phyloP scores from a whole-genome alignment of 2,797 vertebrate genomes.

The Setipinna tenuifilis region DNA sequence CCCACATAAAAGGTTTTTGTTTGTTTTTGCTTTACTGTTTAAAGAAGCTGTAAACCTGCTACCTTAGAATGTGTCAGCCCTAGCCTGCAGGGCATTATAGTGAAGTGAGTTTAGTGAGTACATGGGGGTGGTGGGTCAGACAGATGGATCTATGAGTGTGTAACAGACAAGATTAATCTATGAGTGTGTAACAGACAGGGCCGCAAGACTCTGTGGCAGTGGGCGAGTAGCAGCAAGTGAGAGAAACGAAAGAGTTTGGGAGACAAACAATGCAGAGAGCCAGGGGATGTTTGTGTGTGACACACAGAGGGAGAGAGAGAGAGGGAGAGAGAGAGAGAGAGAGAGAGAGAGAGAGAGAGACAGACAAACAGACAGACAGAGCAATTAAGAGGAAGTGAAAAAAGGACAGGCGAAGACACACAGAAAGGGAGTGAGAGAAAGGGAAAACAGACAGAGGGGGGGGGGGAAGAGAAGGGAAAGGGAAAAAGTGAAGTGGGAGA shows the following conservation, averaged over 20 bases:
- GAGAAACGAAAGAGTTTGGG: conserved; percentile 31
- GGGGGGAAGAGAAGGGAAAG: not conserved
- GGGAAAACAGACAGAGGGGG: not conserved
- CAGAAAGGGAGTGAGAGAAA: not conserved
- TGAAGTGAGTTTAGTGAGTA: not conserved
- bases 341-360: not conserved
- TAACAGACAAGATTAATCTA: conserved; percentile 6
- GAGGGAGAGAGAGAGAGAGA: not conserved
- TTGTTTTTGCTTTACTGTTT: not conserved
- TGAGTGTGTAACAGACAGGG: not conserved
- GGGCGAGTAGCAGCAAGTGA: conserved; percentile 12
- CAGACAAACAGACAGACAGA: not conserved
- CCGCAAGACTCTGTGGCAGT: too few relatives aligned
- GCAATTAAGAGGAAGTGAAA: not conserved
- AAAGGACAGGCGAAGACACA: not conserved
- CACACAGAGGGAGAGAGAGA: not conserved
- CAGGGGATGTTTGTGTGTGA: conserved; percentile 2
- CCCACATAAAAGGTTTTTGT: not conserved
- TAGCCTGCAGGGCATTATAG: not conserved
- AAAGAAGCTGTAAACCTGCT: not conserved
- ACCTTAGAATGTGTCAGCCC: not conserved
- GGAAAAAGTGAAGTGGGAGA: too few relatives aligned
- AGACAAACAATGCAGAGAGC: not conserved
- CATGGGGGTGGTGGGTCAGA: not conserved
- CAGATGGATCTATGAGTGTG: conserved; percentile 1